A percentile compares a stretch with the other conserved stretches of the same genome.
These are phyloP conservation scores for Hypselothyrea guttata DNA, from an alignment of 2,888 invertebrate genomes.

Conservation along the genomic window DNA sequence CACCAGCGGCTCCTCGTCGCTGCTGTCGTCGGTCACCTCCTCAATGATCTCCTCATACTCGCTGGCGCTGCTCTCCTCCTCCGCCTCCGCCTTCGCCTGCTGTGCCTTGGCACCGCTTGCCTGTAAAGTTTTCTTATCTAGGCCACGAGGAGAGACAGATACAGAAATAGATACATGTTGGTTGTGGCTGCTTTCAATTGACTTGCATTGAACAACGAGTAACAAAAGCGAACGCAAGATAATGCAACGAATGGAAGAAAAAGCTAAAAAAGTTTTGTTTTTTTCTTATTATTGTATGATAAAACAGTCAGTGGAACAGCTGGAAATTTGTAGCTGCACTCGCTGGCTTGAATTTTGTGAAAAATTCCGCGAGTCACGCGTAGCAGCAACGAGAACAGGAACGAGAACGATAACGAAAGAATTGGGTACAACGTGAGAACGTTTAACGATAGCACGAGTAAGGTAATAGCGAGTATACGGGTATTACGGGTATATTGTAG, in stretches of 20 bases:
- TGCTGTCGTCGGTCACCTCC: conserved; percentile 80
- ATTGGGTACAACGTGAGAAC: background rate
- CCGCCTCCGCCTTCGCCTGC: conserved; percentile 33
- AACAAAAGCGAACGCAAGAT: conserved; percentile 7
- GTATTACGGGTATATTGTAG: no score
- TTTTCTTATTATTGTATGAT: no score
- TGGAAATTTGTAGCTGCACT: background rate
- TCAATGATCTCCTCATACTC: conserved; percentile 81
- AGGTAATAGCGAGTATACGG: background rate
- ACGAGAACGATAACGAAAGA: background rate
- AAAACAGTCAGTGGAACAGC: no score
- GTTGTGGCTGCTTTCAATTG: background rate
- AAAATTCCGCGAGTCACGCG: no score
- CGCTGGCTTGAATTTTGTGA: no score
- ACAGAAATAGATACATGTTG: background rate
- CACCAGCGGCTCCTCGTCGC: conserved; percentile 58
- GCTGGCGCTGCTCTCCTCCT: conserved; percentile 79
- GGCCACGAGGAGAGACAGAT: background rate
- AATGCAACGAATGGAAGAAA: conserved; percentile 14
- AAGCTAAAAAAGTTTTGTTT: conserved; percentile 2
- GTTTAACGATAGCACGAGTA: conserved; percentile 7
- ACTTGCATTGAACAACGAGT: background rate
- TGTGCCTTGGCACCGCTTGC: no score
- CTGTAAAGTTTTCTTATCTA: conserved; percentile 1
- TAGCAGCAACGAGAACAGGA: no score